Evolutionary conservation across 64 coral and sea anemone genomes (phyloP), one percentile per base, ranked within the genome.

Genomic region (Stichodactyla mertensii): DNA sequence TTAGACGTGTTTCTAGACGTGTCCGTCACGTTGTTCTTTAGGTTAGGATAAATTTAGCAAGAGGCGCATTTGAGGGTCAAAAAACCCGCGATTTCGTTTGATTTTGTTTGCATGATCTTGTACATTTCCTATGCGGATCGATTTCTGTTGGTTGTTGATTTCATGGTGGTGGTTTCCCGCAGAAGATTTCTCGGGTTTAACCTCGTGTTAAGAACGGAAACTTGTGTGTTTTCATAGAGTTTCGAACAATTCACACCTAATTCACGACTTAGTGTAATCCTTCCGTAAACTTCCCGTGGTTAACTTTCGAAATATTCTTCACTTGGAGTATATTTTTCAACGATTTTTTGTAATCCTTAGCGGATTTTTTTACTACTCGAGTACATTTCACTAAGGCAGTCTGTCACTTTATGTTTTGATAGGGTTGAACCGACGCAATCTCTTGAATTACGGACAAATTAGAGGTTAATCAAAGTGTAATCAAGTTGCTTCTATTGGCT

Each of bases 221-320:
- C 15, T 20, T 8, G 52, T 45, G 1, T 81, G 78, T 81, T 81
- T 53, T 53, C 7, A 19, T 55, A 81, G 78, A 54, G 27, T 18
- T 6, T 79, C 6, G 51, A 79, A 79, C 5, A 79, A 79, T 52
- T 81, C 1, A 15, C 52, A n/a, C 13, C 19, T 55, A 52, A 81
- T 81, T 81, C 78, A 81, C 7, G 51, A 52, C 78, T 81, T 81
- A 81, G 53, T 55, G 18, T 74, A 74, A 74, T 74, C 69, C 69
- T 74, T 74, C 69, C 78, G 78, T 54, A 81, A 81, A 52, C 78
- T 81, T 54, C 10, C 18, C 51, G 22, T 53, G 78, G 16, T 81
- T 81, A 81, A 81, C 78, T 81, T 55, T 81, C 51, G 18, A 81
- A 81, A 81, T 81, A 81, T 53, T 55, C 27, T 53, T 81, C 78